A percentile compares a stretch with the other conserved stretches of the same genome.
Conservation (phyloP, 2,888 invertebrate species). For the Polydrusus tereticollis region DNA sequence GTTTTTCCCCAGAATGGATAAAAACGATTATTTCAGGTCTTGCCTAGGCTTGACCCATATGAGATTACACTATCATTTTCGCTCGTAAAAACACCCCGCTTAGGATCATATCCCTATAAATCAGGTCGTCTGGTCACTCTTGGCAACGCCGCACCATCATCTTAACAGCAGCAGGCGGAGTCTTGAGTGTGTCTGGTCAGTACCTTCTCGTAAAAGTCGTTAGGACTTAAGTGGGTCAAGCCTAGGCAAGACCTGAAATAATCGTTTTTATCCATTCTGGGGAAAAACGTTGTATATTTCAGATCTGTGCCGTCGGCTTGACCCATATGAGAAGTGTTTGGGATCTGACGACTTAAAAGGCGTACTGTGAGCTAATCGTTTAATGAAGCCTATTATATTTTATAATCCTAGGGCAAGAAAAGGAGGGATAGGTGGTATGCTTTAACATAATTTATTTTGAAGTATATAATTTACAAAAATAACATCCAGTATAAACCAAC, state of each 20-base stretch:
- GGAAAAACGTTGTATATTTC: slow-evolving; percentile 9
- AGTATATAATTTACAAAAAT: no score
- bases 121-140: no score
- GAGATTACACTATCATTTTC: neutral
- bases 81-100: neutral
- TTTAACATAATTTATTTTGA: no score
- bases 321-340: slow-evolving; percentile 22
- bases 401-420: neutral
- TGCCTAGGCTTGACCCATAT: slow-evolving; percentile 6
- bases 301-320: slow-evolving; percentile 15
- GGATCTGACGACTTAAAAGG: slow-evolving; percentile 12
- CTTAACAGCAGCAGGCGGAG: no score
- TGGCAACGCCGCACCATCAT: no score
- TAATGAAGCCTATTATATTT: neutral
- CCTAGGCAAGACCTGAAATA: slow-evolving; percentile 20
- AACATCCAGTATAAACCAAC: no score
- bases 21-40: no score
- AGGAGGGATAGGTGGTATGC: neutral
- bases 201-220: no score
- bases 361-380: slow-evolving; percentile 12
- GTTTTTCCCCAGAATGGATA: slow-evolving; percentile 17
- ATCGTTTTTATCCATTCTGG: slow-evolving; percentile 16
- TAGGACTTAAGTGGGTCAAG: slow-evolving; percentile 7
- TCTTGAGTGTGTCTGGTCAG: no score
- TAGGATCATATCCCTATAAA: no score